These are phyloP conservation scores for Sebastiscus albofasciatus DNA, from an alignment of 2,797 vertebrate genomes.

Conservation along the genomic window DNA sequence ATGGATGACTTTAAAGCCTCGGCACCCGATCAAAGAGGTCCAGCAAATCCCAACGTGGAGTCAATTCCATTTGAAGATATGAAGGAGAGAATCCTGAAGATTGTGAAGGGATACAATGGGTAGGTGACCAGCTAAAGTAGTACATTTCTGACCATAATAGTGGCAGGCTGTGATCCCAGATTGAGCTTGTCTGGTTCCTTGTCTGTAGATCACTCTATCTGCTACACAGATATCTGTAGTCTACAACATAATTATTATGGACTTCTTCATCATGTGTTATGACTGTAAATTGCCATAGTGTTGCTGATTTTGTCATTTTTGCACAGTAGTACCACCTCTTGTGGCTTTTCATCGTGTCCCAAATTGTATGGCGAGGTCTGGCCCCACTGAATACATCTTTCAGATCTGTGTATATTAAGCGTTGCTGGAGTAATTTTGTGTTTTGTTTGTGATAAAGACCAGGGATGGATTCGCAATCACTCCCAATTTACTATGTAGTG, in stretches of 20 bases:
- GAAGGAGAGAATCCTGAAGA: slow-evolving; percentile 99
- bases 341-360: too few species aligned
- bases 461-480: not conserved
- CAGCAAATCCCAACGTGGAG: slow-evolving; percentile 95
- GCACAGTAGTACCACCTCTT: not conserved
- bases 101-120: slow-evolving; percentile 97
- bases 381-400: not conserved
- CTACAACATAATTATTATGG: not conserved
- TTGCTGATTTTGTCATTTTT: not conserved
- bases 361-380: not conserved
- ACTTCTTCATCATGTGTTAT: too few species aligned
- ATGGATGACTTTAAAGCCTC: slow-evolving; percentile 98
- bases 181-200: not conserved
- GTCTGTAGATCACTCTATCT: not conserved
- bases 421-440: not conserved
- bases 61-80: slow-evolving; percentile 99
- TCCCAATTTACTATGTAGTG: not conserved
- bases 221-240: not conserved
- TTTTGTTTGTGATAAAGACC: not conserved
- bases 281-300: not conserved
- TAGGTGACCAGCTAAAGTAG: slow-evolving; percentile 66
- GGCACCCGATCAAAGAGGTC: slow-evolving; percentile 93
- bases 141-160: not conserved
- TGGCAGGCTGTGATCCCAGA: not conserved
- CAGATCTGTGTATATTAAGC: not conserved